A percentile compares a stretch with the other conserved stretches of the same genome.
phyloP scores from a whole-genome alignment of 2,113 vertebrate species.

The Pimephales promelas region DNA sequence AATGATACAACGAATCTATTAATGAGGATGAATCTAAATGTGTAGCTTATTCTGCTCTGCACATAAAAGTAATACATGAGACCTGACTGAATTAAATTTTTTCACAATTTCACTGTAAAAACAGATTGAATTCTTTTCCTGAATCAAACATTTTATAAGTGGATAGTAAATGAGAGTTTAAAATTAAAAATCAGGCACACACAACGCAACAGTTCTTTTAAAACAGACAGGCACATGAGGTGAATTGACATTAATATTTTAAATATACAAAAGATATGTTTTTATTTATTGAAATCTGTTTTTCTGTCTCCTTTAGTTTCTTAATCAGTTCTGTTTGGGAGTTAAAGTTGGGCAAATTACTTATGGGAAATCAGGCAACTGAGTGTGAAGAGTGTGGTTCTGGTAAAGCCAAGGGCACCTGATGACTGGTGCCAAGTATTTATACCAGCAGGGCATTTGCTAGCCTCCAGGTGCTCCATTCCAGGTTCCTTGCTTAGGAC shows the following conservation, averaged over 20 bases:
- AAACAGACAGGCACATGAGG: neutral
- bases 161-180: neutral
- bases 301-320: neutral
- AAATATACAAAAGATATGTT: neutral
- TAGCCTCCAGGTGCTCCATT: constrained; percentile 24
- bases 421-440: neutral
- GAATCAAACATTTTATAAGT: neutral
- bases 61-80: neutral
- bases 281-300: neutral
- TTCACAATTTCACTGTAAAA: neutral
- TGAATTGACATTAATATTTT: too few relatives aligned
- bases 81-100: neutral
- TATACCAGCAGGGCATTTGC: neutral
- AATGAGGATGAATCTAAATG: constrained; percentile 1
- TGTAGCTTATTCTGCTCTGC: neutral
- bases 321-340: neutral
- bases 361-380: neutral
- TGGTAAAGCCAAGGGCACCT: neutral
- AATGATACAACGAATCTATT: neutral
- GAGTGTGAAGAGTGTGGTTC: neutral
- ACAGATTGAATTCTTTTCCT: neutral
- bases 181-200: neutral
- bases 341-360: neutral
- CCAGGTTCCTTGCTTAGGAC: neutral
- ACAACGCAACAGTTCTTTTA: neutral